Evolutionary conservation across 1,140 invertebrate genomes (phyloP).

Genomic region (Chelonus insularis): DNA sequence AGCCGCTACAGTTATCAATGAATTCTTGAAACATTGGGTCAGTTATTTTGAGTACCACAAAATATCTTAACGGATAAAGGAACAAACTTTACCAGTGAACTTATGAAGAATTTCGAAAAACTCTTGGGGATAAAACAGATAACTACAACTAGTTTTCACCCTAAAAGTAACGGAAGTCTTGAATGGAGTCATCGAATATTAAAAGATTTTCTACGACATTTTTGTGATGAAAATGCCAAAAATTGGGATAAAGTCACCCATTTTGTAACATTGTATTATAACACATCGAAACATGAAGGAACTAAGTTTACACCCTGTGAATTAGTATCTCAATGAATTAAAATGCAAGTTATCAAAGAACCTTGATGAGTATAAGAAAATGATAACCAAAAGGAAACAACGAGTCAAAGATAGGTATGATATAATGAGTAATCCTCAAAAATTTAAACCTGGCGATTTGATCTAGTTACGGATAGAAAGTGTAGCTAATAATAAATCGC

Average conservation of each 20-base stretch:
- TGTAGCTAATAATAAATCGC: conserved; percentile 4
- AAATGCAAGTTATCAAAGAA: background rate
- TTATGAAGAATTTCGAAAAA: conserved; percentile 23
- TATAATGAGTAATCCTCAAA: conserved; percentile 9
- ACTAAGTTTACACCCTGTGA: conserved; percentile 13
- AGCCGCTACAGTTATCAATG: background rate
- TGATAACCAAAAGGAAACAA: conserved; percentile 14
- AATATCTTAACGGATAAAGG: conserved; percentile 39
- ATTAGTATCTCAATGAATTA: conserved; percentile 18
- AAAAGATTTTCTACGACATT: conserved; percentile 18
- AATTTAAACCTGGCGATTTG: conserved; percentile 12
- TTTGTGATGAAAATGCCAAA: conserved; percentile 11
- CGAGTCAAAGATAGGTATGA: conserved; percentile 18
- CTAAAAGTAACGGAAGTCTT: conserved; percentile 16
- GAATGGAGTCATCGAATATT: conserved; percentile 21
- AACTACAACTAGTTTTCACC: conserved; percentile 18
- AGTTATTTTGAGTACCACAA: conserved; percentile 24
- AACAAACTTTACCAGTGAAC: conserved; percentile 32
- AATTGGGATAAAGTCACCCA: conserved; percentile 7
- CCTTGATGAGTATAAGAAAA: background rate
- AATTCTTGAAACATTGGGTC: conserved; percentile 1
- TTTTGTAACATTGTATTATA: conserved; percentile 11
- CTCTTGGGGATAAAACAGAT: conserved; percentile 15
- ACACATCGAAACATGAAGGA: conserved; percentile 13
- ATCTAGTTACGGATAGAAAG: conserved; percentile 19